These are phyloP conservation scores for Staurois parvus DNA, from an alignment of 2,797 vertebrate genomes.

Conservation along the genomic window DNA sequence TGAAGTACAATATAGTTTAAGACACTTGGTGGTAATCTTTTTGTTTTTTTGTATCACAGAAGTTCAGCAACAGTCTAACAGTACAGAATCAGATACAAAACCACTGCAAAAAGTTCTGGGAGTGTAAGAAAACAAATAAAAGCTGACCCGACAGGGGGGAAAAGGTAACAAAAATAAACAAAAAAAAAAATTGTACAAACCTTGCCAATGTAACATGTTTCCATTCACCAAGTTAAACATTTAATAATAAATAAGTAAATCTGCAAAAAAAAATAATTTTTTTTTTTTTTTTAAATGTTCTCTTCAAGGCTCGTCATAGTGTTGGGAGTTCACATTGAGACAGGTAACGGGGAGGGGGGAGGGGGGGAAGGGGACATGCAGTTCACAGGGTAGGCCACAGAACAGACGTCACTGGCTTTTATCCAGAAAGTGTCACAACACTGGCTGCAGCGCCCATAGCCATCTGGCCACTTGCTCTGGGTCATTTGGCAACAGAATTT, in stretches of 20 bases:
- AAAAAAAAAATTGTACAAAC: slow-evolving; percentile 69
- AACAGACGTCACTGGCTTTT: slow-evolving; percentile 35
- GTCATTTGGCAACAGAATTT: slow-evolving; percentile 11
- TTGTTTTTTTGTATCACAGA: slow-evolving; percentile 85
- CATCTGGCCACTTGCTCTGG: neutral
- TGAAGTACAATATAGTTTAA: slow-evolving; percentile 90
- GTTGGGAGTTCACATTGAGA: slow-evolving; percentile 67
- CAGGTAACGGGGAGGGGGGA: neutral
- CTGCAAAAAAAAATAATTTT: slow-evolving; percentile 71
- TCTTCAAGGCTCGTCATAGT: slow-evolving; percentile 69
- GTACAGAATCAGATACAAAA: slow-evolving; percentile 84
- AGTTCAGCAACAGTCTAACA: slow-evolving; percentile 86
- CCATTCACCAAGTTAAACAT: slow-evolving; percentile 66
- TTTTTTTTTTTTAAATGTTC: slow-evolving; percentile 60
- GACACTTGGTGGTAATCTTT: slow-evolving; percentile 90
- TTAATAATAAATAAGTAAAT: slow-evolving; percentile 73
- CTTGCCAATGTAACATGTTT: slow-evolving; percentile 64
- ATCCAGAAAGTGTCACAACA: slow-evolving; percentile 25
- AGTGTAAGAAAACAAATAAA: slow-evolving; percentile 51
- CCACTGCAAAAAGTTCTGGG: slow-evolving; percentile 72
- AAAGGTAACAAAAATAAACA: neutral
- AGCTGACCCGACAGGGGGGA: slow-evolving; percentile 45
- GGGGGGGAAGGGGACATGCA: slow-evolving; percentile 68
- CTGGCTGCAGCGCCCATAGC: neutral
- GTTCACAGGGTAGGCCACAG: slow-evolving; percentile 61